Evolutionary conservation across 2,797 vertebrate species (phyloP).

Genomic region (Labeo calbasu): DNA sequence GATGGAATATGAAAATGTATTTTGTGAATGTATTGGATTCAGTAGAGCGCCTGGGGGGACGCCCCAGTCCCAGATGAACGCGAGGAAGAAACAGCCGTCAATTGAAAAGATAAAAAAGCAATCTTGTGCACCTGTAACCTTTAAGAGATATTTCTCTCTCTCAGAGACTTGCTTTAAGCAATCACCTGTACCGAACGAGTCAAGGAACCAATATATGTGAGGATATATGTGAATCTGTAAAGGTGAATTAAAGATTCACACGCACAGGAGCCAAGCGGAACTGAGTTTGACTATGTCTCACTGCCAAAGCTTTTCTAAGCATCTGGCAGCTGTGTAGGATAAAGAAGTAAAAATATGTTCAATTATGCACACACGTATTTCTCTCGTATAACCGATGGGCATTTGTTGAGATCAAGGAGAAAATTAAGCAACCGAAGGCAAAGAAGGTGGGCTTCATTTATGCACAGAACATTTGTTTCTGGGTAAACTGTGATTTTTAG

Average conservation of each 20-base stretch:
- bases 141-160: conserved; percentile 37
- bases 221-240: conserved; percentile 31
- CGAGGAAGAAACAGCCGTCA: conserved; percentile 48
- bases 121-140: conserved; percentile 51
- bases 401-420: neutral
- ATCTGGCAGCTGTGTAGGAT: neutral
- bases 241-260: conserved; percentile 8
- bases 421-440: neutral
- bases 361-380: conserved; percentile 13
- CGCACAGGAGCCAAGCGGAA: conserved; percentile 2
- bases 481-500: neutral
- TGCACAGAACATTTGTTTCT: neutral
- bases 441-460: neutral
- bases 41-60: conserved; percentile 35
- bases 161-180: conserved; percentile 36
- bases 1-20: conserved; percentile 54
- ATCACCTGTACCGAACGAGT: neutral
- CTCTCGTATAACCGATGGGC: neutral
- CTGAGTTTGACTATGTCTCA: neutral
- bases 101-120: conserved; percentile 51
- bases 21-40: conserved; percentile 43
- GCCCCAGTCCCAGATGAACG: conserved; percentile 33
- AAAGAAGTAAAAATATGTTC: conserved; percentile 15
- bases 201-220: conserved; percentile 23
- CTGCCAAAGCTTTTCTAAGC: conserved; percentile 11